Evolutionary conservation across 2,797 vertebrate genomes (phyloP), one percentile per base, ranked within the genome.

Genomic region (Lerista edwardsae): DNA sequence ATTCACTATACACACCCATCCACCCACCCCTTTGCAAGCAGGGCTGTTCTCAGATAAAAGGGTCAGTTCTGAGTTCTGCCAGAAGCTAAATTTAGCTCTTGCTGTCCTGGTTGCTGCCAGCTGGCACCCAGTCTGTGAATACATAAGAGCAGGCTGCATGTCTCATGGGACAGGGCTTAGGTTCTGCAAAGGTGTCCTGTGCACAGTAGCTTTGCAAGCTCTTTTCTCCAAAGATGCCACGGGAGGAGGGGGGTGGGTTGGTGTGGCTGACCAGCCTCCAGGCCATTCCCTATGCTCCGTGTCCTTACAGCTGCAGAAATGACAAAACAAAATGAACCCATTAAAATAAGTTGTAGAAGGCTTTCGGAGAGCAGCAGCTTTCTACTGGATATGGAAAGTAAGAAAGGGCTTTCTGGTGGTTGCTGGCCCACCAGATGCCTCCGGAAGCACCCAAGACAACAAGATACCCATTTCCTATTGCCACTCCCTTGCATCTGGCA

Each of bases 21-120:
- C 8, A 51, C 41, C 11, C 62, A 47, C 36, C 25, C n/a, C 19
- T 31, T 68, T 69, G 39, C n/a, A 39, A 51, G n/a, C 69, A 78
- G 67, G 44, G 34, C 25, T 47, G 29, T 68, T 57, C 64, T 79
- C 75, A 74, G 36, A 79, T 77, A 62, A 72, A 82, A 67, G 51
- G 61, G 51, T 59, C 19, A 47, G 7, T 15, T 29, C 51, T 79
- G 55, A 34, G 39, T 31, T 31, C 82, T 88, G 85, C 75, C 0
- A 0, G 83, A 84, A 62, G 61, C 90, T 91, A 87, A 88, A 82
- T 91, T 91, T 79, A 92, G 83, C 90, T 82, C 85, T 55, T 90
- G 1, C 41, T 0, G 2, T 75, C 85, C 80, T 87, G 73, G 29
- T 73, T 83, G 69, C 83, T 84, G 31, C 75, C 83, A 90, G 76